These are phyloP conservation scores for Chloropsis cyanopogon DNA, from an alignment of 2,113 vertebrate genomes.

Conservation along the genomic window DNA sequence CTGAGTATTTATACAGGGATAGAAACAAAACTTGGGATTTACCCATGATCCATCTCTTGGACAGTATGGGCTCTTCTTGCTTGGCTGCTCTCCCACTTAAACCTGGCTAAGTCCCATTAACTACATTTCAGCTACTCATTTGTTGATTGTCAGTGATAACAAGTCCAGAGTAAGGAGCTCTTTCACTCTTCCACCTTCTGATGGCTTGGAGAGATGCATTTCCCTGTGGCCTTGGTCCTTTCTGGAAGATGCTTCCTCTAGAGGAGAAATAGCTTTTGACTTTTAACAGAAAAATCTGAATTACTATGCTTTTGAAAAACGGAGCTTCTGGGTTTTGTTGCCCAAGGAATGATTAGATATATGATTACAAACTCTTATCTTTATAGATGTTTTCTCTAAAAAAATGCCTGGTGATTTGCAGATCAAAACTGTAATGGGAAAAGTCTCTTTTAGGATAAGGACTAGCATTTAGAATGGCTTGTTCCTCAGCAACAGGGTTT, in stretches of 20 bases:
- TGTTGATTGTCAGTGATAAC: neutral
- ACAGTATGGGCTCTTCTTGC: neutral
- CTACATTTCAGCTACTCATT: neutral
- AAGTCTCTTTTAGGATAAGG: neutral
- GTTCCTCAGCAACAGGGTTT: neutral
- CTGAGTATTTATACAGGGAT: neutral
- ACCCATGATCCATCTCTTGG: neutral
- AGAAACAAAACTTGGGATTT: slow-evolving; percentile 10
- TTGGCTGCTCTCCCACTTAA: slow-evolving; percentile 6
- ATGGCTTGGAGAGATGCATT: neutral
- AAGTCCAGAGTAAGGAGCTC: neutral
- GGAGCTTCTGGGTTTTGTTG: neutral
- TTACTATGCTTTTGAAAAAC: neutral
- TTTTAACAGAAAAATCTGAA: neutral
- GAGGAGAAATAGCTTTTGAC: neutral
- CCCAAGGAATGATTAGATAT: neutral
- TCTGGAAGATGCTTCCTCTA: neutral
- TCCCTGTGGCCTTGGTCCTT: neutral
- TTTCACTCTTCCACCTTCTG: neutral
- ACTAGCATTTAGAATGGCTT: neutral
- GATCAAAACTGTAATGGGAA: neutral
- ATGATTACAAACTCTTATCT: neutral
- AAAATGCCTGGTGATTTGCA: neutral
- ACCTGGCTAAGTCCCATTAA: slow-evolving; percentile 1
- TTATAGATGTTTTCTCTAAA: neutral